These are phyloP conservation scores for Shargacucullia verbasci DNA, from an alignment of 2,888 invertebrate species.

Conservation along the genomic window DNA sequence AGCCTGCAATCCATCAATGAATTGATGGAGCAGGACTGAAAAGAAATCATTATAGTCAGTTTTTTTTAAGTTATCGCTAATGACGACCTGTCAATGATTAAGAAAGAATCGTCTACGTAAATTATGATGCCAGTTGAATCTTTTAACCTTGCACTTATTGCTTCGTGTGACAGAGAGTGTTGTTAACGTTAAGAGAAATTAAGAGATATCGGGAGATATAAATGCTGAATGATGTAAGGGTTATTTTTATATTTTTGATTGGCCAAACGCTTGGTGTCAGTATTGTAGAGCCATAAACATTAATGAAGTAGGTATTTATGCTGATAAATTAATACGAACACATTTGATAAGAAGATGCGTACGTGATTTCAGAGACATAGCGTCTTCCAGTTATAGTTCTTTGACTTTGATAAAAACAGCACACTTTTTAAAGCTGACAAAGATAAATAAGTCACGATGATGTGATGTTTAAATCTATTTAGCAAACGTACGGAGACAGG, in stretches of 20 bases:
- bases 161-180: background rate
- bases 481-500: background rate
- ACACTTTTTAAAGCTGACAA: slow-evolving; percentile 13
- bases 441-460: background rate
- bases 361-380: slow-evolving; percentile 78
- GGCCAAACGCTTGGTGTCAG: slow-evolving; percentile 30
- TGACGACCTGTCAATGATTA: no score
- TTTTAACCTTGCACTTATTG: background rate
- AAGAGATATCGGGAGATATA: slow-evolving; percentile 1
- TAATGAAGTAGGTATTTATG: slow-evolving; percentile 43
- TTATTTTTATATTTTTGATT: slow-evolving; percentile 47
- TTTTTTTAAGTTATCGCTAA: no score
- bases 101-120: no score
- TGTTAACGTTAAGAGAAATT: slow-evolving; percentile 1
- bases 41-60: no score
- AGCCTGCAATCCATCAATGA: no score
- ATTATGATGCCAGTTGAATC: background rate
- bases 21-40: no score
- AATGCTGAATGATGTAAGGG: slow-evolving; percentile 36
- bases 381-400: slow-evolving; percentile 29
- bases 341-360: slow-evolving; percentile 77
- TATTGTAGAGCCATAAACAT: slow-evolving; percentile 34
- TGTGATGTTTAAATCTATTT: background rate
- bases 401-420: slow-evolving; percentile 11
- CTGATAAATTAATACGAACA: slow-evolving; percentile 62